phyloP scores from a whole-genome alignment of 2,113 vertebrate species.

The Alaudala cheleensis region DNA sequence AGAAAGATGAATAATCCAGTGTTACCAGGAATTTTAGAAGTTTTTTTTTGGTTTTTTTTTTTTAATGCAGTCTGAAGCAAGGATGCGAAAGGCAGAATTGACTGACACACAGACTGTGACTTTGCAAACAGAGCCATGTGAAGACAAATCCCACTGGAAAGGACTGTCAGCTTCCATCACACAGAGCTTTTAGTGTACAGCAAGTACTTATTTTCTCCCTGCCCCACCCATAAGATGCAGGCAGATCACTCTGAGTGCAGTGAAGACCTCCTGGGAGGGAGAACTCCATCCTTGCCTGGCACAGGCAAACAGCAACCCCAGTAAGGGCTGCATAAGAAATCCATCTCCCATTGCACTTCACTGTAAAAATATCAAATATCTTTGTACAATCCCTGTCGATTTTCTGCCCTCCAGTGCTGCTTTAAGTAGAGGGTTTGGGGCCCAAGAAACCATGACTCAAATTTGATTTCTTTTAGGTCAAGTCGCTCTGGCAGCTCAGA shows the following conservation, averaged over 20 bases:
- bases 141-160: not conserved
- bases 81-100: not conserved
- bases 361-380: not conserved
- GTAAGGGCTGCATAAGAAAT: not conserved
- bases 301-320: not conserved
- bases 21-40: not conserved
- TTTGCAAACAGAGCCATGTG: not conserved
- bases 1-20: not conserved
- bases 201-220: not conserved
- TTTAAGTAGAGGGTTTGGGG: not conserved
- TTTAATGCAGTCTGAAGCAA: not conserved
- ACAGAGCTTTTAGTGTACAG: not conserved
- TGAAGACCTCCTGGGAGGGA: not conserved
- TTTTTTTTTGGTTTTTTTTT: not conserved
- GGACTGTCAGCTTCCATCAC: not conserved
- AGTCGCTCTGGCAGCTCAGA: not conserved
- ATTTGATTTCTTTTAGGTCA: not conserved
- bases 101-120: not conserved
- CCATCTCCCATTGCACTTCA: not conserved
- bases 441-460: not conserved
- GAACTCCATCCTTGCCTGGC: not conserved
- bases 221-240: not conserved
- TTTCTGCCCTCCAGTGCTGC: not conserved
- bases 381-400: not conserved
- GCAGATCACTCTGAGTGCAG: not conserved